phyloP scores from a whole-genome alignment of 2,797 vertebrate species.

The Notolabrus celidotus region DNA sequence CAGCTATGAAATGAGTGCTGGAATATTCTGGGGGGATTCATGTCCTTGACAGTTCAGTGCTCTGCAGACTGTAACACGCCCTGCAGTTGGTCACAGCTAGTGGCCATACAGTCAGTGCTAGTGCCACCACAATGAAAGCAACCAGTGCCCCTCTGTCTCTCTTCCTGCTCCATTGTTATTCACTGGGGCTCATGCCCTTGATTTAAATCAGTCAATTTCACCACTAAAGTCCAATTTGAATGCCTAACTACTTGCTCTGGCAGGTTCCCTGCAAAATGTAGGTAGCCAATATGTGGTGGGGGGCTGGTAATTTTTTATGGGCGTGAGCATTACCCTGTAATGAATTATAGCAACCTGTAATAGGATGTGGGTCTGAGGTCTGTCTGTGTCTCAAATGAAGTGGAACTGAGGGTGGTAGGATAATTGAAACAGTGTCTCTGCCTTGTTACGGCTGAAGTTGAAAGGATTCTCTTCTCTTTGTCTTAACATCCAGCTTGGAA shows the following conservation, averaged over 20 bases:
- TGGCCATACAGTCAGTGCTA: conserved; percentile 40
- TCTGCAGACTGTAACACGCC: conserved; percentile 49
- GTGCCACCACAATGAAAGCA: conserved; percentile 36
- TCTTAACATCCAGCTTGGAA: not conserved
- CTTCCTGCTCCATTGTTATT: conserved; percentile 52
- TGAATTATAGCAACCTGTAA: conserved; percentile 60
- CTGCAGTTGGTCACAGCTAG: conserved; percentile 60
- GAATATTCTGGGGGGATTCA: conserved; percentile 56
- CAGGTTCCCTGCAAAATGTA: conserved; percentile 30
- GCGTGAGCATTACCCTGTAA: conserved; percentile 28
- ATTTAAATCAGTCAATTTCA: conserved; percentile 65
- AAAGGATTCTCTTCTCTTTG: not conserved
- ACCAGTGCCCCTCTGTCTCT: conserved; percentile 37
- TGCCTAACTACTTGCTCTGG: conserved; percentile 57
- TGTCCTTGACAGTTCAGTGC: conserved; percentile 66
- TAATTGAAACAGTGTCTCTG: conserved; percentile 39
- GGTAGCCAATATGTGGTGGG: conserved; percentile 47
- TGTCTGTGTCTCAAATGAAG: conserved; percentile 44
- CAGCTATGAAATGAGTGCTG: conserved; percentile 49
- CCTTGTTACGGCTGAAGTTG: conserved; percentile 14
- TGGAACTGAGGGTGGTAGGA: conserved; percentile 41
- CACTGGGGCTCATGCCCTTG: conserved; percentile 51
- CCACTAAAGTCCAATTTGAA: conserved; percentile 61
- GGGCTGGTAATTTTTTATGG: conserved; percentile 26
- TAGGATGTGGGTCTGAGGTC: conserved; percentile 41